Conservation (phyloP, 2,888 invertebrate genomes). For the Epinotia brunnichana region DNA sequence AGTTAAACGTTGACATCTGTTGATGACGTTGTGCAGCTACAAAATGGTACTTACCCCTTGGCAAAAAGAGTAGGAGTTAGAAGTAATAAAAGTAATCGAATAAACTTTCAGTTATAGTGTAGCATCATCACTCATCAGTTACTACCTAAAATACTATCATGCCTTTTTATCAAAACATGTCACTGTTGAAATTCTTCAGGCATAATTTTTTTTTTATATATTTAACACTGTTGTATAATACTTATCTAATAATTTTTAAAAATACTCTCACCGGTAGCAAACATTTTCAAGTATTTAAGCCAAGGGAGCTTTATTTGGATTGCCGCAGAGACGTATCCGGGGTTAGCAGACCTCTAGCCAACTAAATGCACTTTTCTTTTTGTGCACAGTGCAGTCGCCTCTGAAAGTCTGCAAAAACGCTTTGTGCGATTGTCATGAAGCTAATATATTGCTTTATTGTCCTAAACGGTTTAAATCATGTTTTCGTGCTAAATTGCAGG, state of each 20-base stretch:
- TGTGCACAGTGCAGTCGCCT: slow-evolving; percentile 52
- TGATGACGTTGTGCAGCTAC: slow-evolving; percentile 42
- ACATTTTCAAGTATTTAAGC: neutral
- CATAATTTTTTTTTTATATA: neutral
- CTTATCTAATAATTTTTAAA: neutral
- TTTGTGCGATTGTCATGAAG: slow-evolving; percentile 58
- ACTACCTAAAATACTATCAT: too few relatives aligned
- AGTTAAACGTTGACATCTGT: slow-evolving; percentile 25
- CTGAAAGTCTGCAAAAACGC: slow-evolving; percentile 56
- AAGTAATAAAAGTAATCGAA: too few relatives aligned
- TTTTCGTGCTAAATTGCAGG: slow-evolving; percentile 35
- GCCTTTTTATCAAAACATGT: neutral
- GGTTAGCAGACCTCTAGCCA: slow-evolving; percentile 58
- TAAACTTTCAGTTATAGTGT: too few relatives aligned
- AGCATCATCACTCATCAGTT: too few relatives aligned
- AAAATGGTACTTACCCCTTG: slow-evolving; percentile 45
- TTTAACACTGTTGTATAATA: neutral
- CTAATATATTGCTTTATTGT: slow-evolving; percentile 58
- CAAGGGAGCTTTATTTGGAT: slow-evolving; percentile 3
- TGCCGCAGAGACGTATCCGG: slow-evolving; percentile 46
- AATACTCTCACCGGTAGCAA: neutral
- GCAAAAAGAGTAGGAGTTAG: too few relatives aligned
- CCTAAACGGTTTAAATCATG: slow-evolving; percentile 44
- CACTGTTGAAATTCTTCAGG: neutral
- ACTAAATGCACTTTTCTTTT: slow-evolving; percentile 60